Conservation (phyloP, 2,888 invertebrate genomes). For the Drosophila phalerata region DNA sequence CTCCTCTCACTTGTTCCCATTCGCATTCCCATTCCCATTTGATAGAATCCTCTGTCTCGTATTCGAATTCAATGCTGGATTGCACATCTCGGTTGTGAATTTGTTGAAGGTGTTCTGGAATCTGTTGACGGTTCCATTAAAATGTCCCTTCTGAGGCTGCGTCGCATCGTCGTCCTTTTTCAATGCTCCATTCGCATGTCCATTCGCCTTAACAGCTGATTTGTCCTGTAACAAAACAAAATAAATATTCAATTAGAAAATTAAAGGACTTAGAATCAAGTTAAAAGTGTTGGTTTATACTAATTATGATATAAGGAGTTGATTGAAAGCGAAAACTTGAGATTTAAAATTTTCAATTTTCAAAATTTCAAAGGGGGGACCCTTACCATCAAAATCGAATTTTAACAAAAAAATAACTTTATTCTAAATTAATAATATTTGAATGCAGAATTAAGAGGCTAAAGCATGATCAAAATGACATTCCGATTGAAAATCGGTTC, state of each 20-base stretch:
- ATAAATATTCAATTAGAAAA: neutral
- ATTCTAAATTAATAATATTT: too few relatives aligned
- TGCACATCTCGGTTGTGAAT: slow-evolving; percentile 74
- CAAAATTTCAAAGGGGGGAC: too few relatives aligned
- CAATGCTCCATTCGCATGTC: slow-evolving; percentile 73
- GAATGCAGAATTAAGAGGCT: too few relatives aligned
- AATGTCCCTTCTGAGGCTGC: slow-evolving; percentile 61
- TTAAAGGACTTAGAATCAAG: too few relatives aligned
- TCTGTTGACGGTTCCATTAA: slow-evolving; percentile 65
- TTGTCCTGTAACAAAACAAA: slow-evolving; percentile 62
- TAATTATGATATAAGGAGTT: too few relatives aligned
- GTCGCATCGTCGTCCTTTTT: slow-evolving; percentile 69
- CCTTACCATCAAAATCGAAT: too few relatives aligned
- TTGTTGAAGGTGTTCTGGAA: slow-evolving; percentile 78
- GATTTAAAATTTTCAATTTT: too few relatives aligned
- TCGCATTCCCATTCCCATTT: slow-evolving; percentile 74
- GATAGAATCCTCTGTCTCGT: slow-evolving; percentile 83
- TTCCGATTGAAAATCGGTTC: too few relatives aligned
- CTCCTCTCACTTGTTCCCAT: slow-evolving; percentile 71
- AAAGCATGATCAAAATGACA: too few relatives aligned
- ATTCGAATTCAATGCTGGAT: slow-evolving; percentile 66
- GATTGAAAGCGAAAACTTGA: too few relatives aligned
- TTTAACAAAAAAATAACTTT: too few relatives aligned
- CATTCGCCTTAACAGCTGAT: slow-evolving; percentile 75
- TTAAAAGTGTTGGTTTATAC: too few relatives aligned